phyloP scores from a whole-genome alignment of 1,140 invertebrate genomes.

The Camponotus pennsylvanicus region DNA sequence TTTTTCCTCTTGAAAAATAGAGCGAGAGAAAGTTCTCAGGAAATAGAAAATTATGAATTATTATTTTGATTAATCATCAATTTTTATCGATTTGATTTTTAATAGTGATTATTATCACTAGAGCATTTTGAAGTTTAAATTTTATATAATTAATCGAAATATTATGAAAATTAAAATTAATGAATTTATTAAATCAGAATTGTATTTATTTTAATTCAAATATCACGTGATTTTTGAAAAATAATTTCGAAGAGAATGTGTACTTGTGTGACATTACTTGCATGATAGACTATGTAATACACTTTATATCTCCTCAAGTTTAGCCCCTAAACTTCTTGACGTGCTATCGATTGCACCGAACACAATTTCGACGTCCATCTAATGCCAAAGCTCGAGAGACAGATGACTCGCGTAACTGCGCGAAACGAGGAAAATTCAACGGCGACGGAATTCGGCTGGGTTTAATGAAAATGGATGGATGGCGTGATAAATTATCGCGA shows the following conservation, averaged over 20 bases:
- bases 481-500: slow-evolving; percentile 48
- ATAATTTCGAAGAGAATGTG: too few species aligned
- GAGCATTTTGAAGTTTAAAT: not conserved
- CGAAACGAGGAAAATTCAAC: slow-evolving; percentile 27
- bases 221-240: too few species aligned
- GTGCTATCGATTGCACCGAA: slow-evolving; percentile 6
- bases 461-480: slow-evolving; percentile 45
- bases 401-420: not conserved
- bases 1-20: not conserved
- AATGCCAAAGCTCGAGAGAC: not conserved
- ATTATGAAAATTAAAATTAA: not conserved
- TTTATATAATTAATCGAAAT: not conserved
- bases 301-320: not conserved
- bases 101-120: not conserved
- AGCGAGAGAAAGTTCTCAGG: not conserved
- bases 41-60: not conserved
- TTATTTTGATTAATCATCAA: slow-evolving; percentile 19
- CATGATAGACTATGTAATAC: not conserved
- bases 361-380: slow-evolving; percentile 21
- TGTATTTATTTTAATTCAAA: not conserved
- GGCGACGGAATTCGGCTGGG: not conserved
- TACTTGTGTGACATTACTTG: too few species aligned
- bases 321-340: not conserved
- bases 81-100: not conserved
- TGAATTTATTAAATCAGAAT: not conserved